A percentile compares a stretch with the other conserved stretches of the same genome.
phyloP scores from a whole-genome alignment of 2,113 vertebrate genomes.

The Litocranius walleri region DNA sequence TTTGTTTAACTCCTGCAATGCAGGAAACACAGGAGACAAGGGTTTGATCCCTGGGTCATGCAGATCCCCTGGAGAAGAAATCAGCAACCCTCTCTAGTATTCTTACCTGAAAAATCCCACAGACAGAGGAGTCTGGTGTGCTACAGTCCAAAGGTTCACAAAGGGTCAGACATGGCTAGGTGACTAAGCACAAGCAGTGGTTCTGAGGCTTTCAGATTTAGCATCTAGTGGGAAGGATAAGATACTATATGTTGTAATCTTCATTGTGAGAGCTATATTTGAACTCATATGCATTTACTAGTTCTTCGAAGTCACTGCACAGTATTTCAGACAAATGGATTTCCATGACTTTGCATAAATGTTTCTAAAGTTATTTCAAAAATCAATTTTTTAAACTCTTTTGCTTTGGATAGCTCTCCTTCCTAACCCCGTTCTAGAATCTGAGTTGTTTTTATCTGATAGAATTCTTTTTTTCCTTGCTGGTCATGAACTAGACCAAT shows the following conservation, averaged over 20 bases:
- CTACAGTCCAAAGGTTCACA: background rate
- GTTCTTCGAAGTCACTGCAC: constrained; percentile 68
- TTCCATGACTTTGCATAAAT: constrained; percentile 76
- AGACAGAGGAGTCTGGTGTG: background rate
- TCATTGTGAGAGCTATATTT: constrained; percentile 74
- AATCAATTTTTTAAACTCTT: constrained; percentile 74
- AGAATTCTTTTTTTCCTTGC: constrained; percentile 49
- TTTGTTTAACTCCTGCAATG: background rate
- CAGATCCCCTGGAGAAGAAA: background rate
- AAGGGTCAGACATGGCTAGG: background rate
- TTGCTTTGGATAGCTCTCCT: constrained; percentile 66
- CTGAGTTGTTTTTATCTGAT: constrained; percentile 65
- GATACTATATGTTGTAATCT: constrained; percentile 52
- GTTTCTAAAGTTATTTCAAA: constrained; percentile 74
- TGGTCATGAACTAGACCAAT: background rate
- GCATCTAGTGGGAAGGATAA: constrained; percentile 51
- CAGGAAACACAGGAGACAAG: background rate
- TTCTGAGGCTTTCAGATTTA: constrained; percentile 45
- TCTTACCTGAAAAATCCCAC: background rate
- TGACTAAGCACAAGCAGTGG: background rate
- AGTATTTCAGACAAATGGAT: constrained; percentile 74
- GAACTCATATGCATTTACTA: constrained; percentile 58
- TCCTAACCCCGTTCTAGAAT: background rate
- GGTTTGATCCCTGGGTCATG: background rate
- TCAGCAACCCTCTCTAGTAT: too few relatives aligned